Evolutionary conservation across 2,888 invertebrate genomes (phyloP), one percentile per base, ranked within the genome.

Genomic region (Troides oblongomaculatus): DNA sequence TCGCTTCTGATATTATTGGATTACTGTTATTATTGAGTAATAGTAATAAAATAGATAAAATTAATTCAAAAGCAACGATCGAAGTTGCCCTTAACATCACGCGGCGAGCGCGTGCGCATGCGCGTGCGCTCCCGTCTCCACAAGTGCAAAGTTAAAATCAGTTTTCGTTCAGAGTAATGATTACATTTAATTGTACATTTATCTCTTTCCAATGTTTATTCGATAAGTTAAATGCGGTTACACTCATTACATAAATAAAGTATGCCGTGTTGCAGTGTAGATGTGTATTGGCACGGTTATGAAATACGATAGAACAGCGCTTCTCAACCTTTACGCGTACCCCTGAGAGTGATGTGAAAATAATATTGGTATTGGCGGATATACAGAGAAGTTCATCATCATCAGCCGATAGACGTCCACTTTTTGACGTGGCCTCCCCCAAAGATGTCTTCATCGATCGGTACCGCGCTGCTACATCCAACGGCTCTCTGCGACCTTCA

Each of bases 41-140:
- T 18, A 36, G 36, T 12, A 36, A 61, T 17, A 53, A 53, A 18
- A n/a, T n/a, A 53, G 53, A 17, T n/a, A 53, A 53, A 53, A 21
- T 21, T n/a, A 21, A 57, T n/a, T 57, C 57, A 57, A 57, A 57
- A 1, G 66, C 64, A 39, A 39, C 10, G 39, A 39, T 39, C 56
- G 18, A 36, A 53, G 62, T 65, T 65, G 58, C 58, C 62, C 62
- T 72, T 70, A 68, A 69, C 58, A 66, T 36, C 77, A 76, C 72
- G 77, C 67, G 21, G 2, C n/a, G 8, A 53, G 30, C 68, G 58
- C 74, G 73, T 75, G 74, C 56, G 21, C 25, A 21, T n/a, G 39
- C 14, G 56, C 57, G 60, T 64, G 39, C 59, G 61, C 39, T 39
- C 3, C 39, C 8, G 8, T 39, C 39, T 8, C 39, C 7, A 39